Conservation (phyloP, 2,888 invertebrate species). For the Oscheius sp. region DNA sequence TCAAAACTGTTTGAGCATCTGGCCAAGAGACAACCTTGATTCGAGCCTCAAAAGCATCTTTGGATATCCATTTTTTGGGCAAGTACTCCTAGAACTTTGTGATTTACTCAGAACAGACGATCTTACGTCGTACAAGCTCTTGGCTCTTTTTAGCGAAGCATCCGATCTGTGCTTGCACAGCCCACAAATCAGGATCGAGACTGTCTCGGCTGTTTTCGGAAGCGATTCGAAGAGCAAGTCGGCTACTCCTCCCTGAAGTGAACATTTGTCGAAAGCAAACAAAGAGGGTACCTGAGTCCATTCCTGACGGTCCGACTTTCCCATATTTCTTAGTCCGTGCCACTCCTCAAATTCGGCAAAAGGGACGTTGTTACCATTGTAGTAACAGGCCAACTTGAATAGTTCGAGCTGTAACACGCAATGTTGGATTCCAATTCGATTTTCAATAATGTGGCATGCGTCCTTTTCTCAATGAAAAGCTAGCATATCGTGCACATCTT, state of each 20-base stretch:
- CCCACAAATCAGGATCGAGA: conserved; percentile 64
- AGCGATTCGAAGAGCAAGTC: conserved; percentile 66
- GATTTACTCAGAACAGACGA: no score
- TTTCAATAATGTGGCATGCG: no score
- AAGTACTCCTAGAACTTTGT: conserved; percentile 24
- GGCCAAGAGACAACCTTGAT: conserved; percentile 39
- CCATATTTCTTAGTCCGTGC: conserved; percentile 64
- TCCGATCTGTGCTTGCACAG: conserved; percentile 57
- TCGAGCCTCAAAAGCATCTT: conserved; percentile 55
- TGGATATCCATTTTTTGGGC: conserved; percentile 23
- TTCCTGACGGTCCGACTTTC: conserved; percentile 34
- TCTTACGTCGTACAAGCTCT: conserved; percentile 46
- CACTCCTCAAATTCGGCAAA: conserved; percentile 63
- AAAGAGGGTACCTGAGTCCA: conserved; percentile 49
- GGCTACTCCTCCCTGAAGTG: conserved; percentile 55
- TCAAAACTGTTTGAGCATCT: conserved; percentile 30
- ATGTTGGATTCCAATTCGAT: no score
- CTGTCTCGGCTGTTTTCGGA: conserved; percentile 55
- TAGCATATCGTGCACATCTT: no score
- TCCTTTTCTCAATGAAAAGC: no score
- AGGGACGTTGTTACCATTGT: conserved; percentile 64
- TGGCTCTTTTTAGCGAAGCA: conserved; percentile 44
- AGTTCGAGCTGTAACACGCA: conserved; percentile 47
- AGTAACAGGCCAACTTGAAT: conserved; percentile 65
- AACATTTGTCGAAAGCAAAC: not conserved